A percentile compares a stretch with the other conserved stretches of the same genome.
Conservation (phyloP, 2,888 invertebrate genomes). For the Nomada flava region DNA sequence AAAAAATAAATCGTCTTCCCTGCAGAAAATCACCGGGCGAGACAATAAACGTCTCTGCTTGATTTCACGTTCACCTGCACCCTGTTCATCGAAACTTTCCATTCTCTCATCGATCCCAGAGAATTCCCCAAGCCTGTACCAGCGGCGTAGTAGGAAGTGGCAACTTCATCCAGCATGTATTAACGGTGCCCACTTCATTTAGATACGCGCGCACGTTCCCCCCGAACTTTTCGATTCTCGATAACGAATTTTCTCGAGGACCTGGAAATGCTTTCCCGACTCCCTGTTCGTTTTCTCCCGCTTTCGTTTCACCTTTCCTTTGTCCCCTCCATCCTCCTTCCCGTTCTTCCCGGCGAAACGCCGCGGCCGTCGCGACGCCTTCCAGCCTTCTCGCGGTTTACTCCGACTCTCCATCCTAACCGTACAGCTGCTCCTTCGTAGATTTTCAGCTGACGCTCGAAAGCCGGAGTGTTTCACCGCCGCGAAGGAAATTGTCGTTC, state of each 20-base stretch:
- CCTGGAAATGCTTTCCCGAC: conserved; percentile 69
- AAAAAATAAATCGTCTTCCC: neutral
- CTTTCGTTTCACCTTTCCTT: neutral
- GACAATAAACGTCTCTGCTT: neutral
- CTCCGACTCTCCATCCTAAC: neutral
- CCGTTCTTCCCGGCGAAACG: neutral
- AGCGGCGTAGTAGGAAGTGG: neutral
- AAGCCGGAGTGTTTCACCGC: conserved; percentile 9
- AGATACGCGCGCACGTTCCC: conserved; percentile 70
- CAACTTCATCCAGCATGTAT: conserved; percentile 26
- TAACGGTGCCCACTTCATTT: conserved; percentile 70
- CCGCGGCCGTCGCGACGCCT: neutral
- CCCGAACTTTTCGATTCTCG: conserved; percentile 72
- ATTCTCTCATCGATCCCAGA: neutral
- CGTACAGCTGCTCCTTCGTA: conserved; percentile 27
- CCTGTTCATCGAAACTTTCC: conserved; percentile 13
- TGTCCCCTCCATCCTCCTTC: neutral
- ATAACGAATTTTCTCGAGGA: conserved; percentile 74
- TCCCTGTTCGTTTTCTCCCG: conserved; percentile 29
- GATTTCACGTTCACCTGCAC: conserved; percentile 3
- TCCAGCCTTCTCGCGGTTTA: conserved; percentile 10
- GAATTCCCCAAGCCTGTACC: neutral
- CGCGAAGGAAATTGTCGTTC: conserved; percentile 34
- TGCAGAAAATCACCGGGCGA: neutral
- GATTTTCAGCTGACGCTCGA: conserved; percentile 48